Base-by-base conservation (phyloP, 2,888 invertebrate species). In the Agriotes lineatus region DNA sequence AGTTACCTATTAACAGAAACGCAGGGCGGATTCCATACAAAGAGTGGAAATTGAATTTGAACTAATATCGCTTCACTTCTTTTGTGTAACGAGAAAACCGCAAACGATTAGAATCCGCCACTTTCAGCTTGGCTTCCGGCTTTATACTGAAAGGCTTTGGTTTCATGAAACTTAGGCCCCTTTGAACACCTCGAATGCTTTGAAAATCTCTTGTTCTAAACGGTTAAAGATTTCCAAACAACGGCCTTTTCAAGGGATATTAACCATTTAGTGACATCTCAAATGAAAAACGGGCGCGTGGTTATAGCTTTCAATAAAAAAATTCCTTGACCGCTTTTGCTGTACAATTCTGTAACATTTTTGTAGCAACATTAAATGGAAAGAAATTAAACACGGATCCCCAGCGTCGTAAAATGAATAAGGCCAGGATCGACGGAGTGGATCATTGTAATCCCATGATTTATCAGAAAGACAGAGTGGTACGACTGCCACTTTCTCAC, bases 401-500 rank as follows among this genome's bases (percentile, higher is more conserved):
- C 30, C 1, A 45, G 59, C 10, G 25, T 45, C 30, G 59, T 60
- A 56, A 59, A 68, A 61, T 56, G 54, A 67, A 67, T 61, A 67
- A 57, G 44, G 58, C 50, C 37, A 30, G 48, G 59, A 57, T 64
- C 54, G 39, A 57, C 63, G 33, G 33, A 58, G 63, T 58, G 57
- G 62, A 68, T 68, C 63, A 56, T 57, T 57, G 68, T 68, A 68
- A 68, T 68, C 68, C 63, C 42, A 25, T 68, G 68, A 68, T 62
- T 68, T 68, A 64, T 64, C 33, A 58, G 58, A 61, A 52, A 68
- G 63, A 64, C 61, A 50, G 58, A 64, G 50, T 57, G 57, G 50
- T 61, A 35, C 58, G 63, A 68, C 68, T 62, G 63, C 67, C 57
- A 57, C 54, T 58, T 52, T 63, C 56, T 64, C 56, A 57, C 48